Evolutionary conservation across 1,140 invertebrate species (phyloP).

Genomic region (Drosophila albomicans): DNA sequence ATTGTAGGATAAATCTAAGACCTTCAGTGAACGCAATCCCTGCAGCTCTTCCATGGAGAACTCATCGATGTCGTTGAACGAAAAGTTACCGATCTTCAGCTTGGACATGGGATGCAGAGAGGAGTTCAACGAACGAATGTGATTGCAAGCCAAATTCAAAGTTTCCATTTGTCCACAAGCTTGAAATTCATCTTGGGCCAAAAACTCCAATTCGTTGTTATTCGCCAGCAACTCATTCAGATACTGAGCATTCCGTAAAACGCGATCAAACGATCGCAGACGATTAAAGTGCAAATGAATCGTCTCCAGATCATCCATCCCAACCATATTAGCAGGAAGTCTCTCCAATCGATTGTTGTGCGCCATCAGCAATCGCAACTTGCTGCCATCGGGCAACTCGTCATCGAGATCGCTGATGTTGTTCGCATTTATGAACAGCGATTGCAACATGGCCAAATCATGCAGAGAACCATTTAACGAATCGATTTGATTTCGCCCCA

Average conservation of each 20-base stretch:
- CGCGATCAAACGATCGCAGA: constrained; percentile 89
- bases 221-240: constrained; percentile 89
- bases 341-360: constrained; percentile 89
- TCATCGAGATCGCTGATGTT: constrained; percentile 90
- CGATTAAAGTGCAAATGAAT: constrained; percentile 90
- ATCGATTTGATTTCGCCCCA: constrained; percentile 90
- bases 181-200: constrained; percentile 91
- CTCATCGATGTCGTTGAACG: constrained; percentile 90
- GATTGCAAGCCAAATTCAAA: constrained; percentile 89
- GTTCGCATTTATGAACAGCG: constrained; percentile 92
- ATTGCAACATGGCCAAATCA: constrained; percentile 89
- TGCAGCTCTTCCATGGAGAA: constrained; percentile 92
- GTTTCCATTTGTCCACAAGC: constrained; percentile 88
- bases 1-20: constrained; percentile 91
- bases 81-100: constrained; percentile 89
- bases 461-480: constrained; percentile 90
- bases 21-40: constrained; percentile 88
- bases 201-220: constrained; percentile 89
- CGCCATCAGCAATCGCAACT: constrained; percentile 89
- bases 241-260: constrained; percentile 88
- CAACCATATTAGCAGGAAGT: constrained; percentile 89
- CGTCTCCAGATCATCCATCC: constrained; percentile 88
- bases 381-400: constrained; percentile 89
- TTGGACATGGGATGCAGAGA: constrained; percentile 89
- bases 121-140: constrained; percentile 89